Conservation (phyloP, 2,113 vertebrate species). For the Aegithalos caudatus region DNA sequence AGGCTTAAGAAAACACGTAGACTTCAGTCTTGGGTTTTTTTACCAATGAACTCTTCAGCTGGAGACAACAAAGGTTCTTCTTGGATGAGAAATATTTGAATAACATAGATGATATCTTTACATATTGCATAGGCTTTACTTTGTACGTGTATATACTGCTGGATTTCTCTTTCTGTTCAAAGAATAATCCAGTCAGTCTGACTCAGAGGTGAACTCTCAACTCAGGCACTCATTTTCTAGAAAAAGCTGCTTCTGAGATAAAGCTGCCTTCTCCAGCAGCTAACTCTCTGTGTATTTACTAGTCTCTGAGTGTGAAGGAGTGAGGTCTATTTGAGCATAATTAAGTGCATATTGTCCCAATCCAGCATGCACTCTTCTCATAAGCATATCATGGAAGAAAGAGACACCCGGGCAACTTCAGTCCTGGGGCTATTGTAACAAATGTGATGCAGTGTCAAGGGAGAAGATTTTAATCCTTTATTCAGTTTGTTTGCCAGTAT, state of each 20-base stretch:
- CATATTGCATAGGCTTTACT: neutral
- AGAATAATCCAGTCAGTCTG: neutral
- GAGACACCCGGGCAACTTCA: accelerated
- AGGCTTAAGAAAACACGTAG: neutral
- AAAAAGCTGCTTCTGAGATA: neutral
- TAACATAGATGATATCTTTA: neutral
- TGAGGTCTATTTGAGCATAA: neutral
- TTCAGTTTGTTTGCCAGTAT: neutral
- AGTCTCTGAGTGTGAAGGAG: neutral
- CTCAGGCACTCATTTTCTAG: neutral
- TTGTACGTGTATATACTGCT: neutral
- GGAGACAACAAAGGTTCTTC: neutral
- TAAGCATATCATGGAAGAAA: neutral
- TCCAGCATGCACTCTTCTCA: neutral
- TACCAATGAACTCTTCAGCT: neutral
- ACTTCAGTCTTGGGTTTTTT: neutral
- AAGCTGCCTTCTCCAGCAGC: neutral
- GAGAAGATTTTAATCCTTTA: neutral
- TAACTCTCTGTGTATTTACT: neutral
- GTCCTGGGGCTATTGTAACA: neutral
- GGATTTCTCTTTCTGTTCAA: neutral
- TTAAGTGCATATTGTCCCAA: neutral
- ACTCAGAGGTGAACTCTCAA: neutral
- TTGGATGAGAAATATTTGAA: neutral
- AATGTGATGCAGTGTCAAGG: neutral